Percentiles rank a stretch among this genome's conserved stretches.
These are phyloP conservation scores for Xiphydria camelus DNA, from an alignment of 2,888 invertebrate genomes.

Conservation along the genomic window DNA sequence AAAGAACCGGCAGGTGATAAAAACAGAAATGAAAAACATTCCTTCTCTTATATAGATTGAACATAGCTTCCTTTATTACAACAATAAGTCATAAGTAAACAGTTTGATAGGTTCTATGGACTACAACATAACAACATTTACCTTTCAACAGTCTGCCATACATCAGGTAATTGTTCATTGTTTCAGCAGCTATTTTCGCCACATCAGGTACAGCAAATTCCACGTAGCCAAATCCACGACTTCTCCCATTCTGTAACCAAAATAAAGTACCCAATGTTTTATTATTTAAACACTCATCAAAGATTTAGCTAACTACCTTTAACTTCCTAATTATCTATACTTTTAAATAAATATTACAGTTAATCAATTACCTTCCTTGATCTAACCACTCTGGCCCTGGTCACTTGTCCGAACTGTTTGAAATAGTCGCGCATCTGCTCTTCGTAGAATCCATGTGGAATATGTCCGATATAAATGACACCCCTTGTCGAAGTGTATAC, in stretches of 20 bases:
- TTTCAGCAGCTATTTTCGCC: constrained; percentile 90
- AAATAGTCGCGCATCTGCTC: constrained; percentile 83
- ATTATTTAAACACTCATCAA: no score
- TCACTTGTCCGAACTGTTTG: constrained; percentile 87
- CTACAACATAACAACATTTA: constrained; percentile 54
- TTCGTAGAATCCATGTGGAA: constrained; percentile 96
- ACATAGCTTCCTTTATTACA: no score
- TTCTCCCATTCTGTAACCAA: constrained; percentile 70
- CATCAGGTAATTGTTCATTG: constrained; percentile 98
- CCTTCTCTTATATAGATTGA: no score
- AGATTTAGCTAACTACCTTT: no score
- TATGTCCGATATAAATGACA: constrained; percentile 74
- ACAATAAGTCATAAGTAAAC: no score
- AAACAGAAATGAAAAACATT: no score
- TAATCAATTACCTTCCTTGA: constrained; percentile 70
- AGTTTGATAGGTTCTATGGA: neutral
- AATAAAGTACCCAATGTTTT: no score
- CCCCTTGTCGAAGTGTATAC: no score
- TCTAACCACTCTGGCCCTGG: constrained; percentile 75
- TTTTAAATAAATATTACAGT: no score
- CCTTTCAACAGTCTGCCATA: constrained; percentile 87
- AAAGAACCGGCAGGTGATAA: no score
- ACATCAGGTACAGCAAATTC: constrained; percentile 84
- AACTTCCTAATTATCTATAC: no score
- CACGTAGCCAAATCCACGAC: constrained; percentile 88